Evolutionary conservation across 2,797 vertebrate species (phyloP).

Genomic region (Arctocebus calabarensis): DNA sequence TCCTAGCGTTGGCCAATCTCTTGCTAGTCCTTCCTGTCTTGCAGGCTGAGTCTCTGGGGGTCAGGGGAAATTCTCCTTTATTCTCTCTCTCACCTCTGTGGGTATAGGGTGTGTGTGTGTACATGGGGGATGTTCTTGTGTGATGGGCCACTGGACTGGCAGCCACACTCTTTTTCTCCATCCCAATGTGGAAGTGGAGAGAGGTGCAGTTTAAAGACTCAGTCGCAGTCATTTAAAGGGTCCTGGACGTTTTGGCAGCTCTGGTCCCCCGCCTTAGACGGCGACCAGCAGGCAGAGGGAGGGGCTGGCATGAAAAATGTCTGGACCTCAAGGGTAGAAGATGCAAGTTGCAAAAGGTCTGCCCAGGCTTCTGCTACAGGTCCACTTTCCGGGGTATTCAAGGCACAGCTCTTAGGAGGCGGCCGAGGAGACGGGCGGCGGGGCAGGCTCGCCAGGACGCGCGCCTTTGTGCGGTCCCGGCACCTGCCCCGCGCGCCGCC

Average conservation of each 20-base stretch:
- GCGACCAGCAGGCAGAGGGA: not conserved
- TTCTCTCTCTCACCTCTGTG: not conserved
- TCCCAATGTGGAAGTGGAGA: not conserved
- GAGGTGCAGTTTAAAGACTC: not conserved
- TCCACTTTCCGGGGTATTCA: not conserved
- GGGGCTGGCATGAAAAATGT: not conserved
- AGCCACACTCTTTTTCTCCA: not conserved
- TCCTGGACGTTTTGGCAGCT: not conserved
- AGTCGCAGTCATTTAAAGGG: not conserved
- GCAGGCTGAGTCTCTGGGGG: not conserved
- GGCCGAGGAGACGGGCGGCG: not conserved
- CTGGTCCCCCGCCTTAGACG: not conserved
- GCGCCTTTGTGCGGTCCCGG: not conserved
- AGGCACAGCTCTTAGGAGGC: not conserved
- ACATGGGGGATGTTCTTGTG: not conserved
- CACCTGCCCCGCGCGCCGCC: not conserved
- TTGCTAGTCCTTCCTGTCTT: not conserved
- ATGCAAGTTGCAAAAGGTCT: not conserved
- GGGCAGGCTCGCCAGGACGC: rapidly evolving
- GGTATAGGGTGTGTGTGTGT: too few relatives aligned
- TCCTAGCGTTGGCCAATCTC: not conserved
- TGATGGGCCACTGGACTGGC: not conserved
- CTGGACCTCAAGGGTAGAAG: not conserved
- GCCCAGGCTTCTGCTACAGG: not conserved
- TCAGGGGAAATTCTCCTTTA: not conserved